Evolutionary conservation across 2,888 invertebrate genomes (phyloP), one percentile per base, ranked within the genome.

Genomic region (Epinotia ramella): DNA sequence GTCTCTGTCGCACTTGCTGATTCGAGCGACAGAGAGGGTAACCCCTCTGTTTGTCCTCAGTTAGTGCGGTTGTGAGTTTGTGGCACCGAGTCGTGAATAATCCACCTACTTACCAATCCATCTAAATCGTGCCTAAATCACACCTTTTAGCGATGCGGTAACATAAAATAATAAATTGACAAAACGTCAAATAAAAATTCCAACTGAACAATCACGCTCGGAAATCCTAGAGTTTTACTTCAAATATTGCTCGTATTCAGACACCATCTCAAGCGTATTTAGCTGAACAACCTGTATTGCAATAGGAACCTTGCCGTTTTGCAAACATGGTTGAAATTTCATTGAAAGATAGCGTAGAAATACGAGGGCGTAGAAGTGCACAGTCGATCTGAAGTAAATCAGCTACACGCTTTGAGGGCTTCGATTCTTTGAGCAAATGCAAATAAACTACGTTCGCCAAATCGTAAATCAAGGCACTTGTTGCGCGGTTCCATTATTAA

Each of bases 401-500:
- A 56, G 69, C 57, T 60, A 69, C 46, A 60, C 69, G 69, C 69
- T 69, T 69, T 69, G 69, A 69, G 46, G 59, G 59, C 44, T 46
- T 59, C 68, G 59, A 68, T 68, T 59, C 68, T 69, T 69, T 69
- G 68, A 69, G 68, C 68, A 69, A 68, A 69, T 69, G 69, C 69
- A 69, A 60, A 69, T 69, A 69, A 68, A 68, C 68, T 68, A 46
- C 68, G 69, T 69, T 46, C 24, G 40, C 46, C 46, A 69, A 69
- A 69, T 69, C 69, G 69, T 69, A 69, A 69, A 69, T 69, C 69
- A 69, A 60, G 69, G 81, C 80, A 81, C 78, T 76, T 77, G 75
- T 71, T 46, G 68, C 44, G 65, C 60, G 73, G 75, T 57, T 78
- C 76, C 80, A 73, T 76, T 80, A 71, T 63, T n/a, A n/a, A n/a